Percentiles rank a stretch among this genome's conserved stretches.
These are phyloP conservation scores for Cylindroiulus punctatus DNA, from an alignment of 2,888 invertebrate genomes.

Conservation along the genomic window DNA sequence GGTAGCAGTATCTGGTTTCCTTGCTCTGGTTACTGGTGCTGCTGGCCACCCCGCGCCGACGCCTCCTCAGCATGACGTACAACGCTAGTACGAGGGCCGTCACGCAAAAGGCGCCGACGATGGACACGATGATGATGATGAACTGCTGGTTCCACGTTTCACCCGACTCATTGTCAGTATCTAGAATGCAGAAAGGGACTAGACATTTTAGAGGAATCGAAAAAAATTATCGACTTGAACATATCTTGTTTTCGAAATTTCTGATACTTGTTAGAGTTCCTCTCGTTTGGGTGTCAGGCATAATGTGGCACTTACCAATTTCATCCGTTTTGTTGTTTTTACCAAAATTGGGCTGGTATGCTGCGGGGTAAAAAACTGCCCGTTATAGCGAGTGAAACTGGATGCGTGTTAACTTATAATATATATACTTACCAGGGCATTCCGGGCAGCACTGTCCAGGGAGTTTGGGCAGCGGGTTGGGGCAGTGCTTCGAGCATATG, in stretches of 20 bases:
- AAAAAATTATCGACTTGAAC: too few relatives aligned
- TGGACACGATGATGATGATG: neutral
- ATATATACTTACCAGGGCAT: slow-evolving; percentile 57
- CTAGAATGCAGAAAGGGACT: neutral
- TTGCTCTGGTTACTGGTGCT: neutral
- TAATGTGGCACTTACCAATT: neutral
- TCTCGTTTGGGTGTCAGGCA: neutral
- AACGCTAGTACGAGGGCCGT: neutral
- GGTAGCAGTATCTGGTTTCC: neutral
- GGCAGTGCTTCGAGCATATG: slow-evolving; percentile 61
- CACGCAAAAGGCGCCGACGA: neutral
- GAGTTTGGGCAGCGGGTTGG: slow-evolving; percentile 25
- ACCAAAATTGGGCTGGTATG: neutral
- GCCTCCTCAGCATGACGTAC: neutral
- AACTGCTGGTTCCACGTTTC: neutral
- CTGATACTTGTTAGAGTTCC: too few relatives aligned
- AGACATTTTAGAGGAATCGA: too few relatives aligned
- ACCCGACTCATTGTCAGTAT: neutral
- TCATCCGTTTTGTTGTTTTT: slow-evolving; percentile 24
- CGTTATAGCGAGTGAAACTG: neutral
- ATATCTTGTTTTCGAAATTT: too few relatives aligned
- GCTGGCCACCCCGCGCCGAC: neutral
- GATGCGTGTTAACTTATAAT: neutral
- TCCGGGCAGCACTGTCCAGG: slow-evolving; percentile 61
- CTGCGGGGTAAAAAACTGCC: neutral